Percentiles rank a stretch among this genome's conserved stretches.
Evolutionary conservation across 2,113 vertebrate genomes (phyloP).

Genomic region (Aythya baeri): DNA sequence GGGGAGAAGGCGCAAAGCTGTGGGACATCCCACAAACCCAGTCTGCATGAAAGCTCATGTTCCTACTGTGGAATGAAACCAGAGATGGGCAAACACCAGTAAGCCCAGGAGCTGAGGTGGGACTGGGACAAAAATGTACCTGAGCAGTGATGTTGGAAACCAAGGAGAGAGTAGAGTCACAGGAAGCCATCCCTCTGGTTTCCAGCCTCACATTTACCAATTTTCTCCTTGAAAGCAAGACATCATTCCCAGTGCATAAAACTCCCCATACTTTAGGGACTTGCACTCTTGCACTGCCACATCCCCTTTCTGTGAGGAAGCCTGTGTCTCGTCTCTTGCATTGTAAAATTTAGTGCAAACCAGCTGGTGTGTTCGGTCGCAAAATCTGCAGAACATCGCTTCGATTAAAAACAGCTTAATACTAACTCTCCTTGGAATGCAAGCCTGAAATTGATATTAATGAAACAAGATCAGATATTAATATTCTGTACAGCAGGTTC

Average conservation of each 20-base stretch:
- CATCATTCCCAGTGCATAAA: neutral
- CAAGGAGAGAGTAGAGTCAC: neutral
- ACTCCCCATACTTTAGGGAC: neutral
- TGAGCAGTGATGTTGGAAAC: neutral
- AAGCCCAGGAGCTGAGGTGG: neutral
- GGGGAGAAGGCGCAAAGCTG: neutral
- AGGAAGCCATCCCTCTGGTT: neutral
- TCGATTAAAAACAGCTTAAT: constrained; percentile 56
- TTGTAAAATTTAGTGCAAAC: constrained; percentile 22
- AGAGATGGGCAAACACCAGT: neutral
- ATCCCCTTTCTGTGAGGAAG: neutral
- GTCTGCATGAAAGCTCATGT: neutral
- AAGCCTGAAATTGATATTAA: constrained; percentile 54
- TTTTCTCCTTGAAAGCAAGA: neutral
- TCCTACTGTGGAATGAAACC: neutral
- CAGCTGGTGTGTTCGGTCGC: constrained; percentile 19
- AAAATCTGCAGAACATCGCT: constrained; percentile 39
- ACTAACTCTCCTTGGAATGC: constrained; percentile 48
- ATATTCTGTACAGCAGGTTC: constrained; percentile 23
- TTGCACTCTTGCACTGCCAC: neutral
- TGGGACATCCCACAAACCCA: neutral
- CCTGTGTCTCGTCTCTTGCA: constrained; percentile 28
- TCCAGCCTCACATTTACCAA: neutral
- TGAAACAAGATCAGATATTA: constrained; percentile 56
- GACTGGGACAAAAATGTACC: neutral